A percentile compares a stretch with the other conserved stretches of the same genome.
phyloP scores from a whole-genome alignment of 2,888 invertebrate species.

The Malthinus seriepunctatus region DNA sequence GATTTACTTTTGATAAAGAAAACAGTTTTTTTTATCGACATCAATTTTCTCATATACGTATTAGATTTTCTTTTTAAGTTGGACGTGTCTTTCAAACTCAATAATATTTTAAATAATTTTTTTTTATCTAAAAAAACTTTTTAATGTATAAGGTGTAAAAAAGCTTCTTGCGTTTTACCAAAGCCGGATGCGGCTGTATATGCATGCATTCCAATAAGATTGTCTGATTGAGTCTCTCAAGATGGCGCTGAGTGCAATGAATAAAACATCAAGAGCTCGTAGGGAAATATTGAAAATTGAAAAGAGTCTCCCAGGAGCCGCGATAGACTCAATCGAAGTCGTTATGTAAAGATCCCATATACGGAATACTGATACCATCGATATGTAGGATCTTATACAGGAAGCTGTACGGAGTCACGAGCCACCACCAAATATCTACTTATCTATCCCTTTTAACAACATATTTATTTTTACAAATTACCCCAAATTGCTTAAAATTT shows the following conservation, averaged over 20 bases:
- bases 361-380: constrained; percentile 45
- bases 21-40: too few species aligned
- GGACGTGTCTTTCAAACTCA: too few species aligned
- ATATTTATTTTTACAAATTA: constrained; percentile 9
- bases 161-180: constrained; percentile 15
- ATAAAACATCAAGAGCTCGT: constrained; percentile 57
- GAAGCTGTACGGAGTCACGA: constrained; percentile 26
- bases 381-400: constrained; percentile 33
- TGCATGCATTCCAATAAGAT: constrained; percentile 55
- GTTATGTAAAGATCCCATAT: constrained; percentile 50
- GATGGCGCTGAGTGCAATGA: constrained; percentile 57
- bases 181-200: constrained; percentile 47
- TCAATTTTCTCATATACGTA: too few species aligned
- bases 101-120: too few species aligned
- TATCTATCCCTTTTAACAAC: constrained; percentile 10
- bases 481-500: too few species aligned
- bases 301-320: constrained; percentile 53
- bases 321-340: constrained; percentile 54
- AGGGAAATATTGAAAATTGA: constrained; percentile 58
- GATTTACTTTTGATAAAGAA: too few species aligned
- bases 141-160: constrained; percentile 16
- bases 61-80: too few species aligned
- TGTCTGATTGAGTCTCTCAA: constrained; percentile 56
- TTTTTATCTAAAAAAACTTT: background rate
- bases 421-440: constrained; percentile 23